Evolutionary conservation across 1,140 invertebrate genomes (phyloP), one percentile per base, ranked within the genome.

Genomic region (Temnothorax nylanderi): DNA sequence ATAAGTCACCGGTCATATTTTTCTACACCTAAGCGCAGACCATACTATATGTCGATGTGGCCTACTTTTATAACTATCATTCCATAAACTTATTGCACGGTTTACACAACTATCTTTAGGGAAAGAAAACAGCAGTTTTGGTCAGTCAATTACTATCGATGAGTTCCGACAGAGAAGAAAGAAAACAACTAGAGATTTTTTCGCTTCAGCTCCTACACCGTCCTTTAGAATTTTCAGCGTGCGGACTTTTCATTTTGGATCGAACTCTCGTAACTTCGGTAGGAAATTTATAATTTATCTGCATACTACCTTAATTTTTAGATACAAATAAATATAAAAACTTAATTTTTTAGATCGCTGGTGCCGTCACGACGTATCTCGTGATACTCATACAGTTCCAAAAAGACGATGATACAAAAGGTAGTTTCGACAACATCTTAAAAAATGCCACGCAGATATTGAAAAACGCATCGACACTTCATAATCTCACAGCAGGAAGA

Each of bases 351-450:
- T 93, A 97, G 97, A 96, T 97, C 49, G 95, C 96, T 0, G 97
- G 96, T 11, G 96, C 96, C 16, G 97, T 97, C 1, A 97, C 97
- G 0, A 97, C 97, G 0, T 97, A 97, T 93, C 93, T 97, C 81
- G 97, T 97, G 0, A 97, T 97, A 87, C 93, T 97, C 18, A 96
- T 97, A 91, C 97, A 97, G 90, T 97, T 97, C 84, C 97, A 97
- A 94, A 96, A 94, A 44, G 93, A 92, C 0, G 92, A 94, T 32
- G 93, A 94, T n/a, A 91, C 92, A 0, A 92, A 93, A 56, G 92
- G 88, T 2, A 54, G 60, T 41, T 69, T 75, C 0, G 91, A 88
- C 37, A 91, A 87, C 2, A 89, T 90, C 6, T 60, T 93, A n/a
- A 93, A 90, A 51, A 94, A 94, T 72, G 92, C 91, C 7, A 91